These are phyloP conservation scores for Candoia aspera DNA, from an alignment of 2,113 vertebrate genomes.

Conservation along the genomic window DNA sequence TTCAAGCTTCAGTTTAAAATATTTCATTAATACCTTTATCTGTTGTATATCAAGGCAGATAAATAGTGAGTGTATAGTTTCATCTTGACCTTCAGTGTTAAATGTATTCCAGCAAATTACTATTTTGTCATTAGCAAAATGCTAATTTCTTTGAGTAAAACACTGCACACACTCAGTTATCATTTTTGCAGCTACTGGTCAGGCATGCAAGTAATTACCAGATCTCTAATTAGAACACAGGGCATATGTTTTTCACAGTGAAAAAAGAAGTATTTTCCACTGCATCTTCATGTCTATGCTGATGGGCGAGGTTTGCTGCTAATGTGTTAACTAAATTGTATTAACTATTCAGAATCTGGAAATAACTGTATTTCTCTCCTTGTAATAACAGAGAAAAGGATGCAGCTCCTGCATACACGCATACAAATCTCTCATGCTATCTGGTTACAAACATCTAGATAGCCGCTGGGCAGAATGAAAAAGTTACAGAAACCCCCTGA, in stretches of 20 bases:
- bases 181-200: conserved; percentile 45
- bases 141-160: conserved; percentile 48
- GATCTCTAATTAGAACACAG: conserved; percentile 55
- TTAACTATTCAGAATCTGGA: conserved; percentile 33
- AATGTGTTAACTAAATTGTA: conserved; percentile 6
- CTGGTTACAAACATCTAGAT: not conserved
- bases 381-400: conserved; percentile 21
- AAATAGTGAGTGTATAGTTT: conserved; percentile 42
- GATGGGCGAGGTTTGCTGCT: not conserved
- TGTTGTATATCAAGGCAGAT: conserved; percentile 22
- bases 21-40: conserved; percentile 37
- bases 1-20: conserved; percentile 40
- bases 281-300: not conserved
- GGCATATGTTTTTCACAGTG: conserved; percentile 47
- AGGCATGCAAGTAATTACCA: conserved; percentile 31
- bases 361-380: not conserved
- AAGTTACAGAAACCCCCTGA: not conserved
- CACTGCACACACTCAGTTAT: conserved; percentile 19
- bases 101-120: conserved; percentile 37
- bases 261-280: not conserved
- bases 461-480: not conserved
- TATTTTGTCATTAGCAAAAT: conserved; percentile 41
- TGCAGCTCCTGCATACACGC: not conserved
- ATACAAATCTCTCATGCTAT: not conserved
- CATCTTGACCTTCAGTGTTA: conserved; percentile 40